Conservation (phyloP, 2,113 vertebrate genomes). For the Microtus montanus region DNA sequence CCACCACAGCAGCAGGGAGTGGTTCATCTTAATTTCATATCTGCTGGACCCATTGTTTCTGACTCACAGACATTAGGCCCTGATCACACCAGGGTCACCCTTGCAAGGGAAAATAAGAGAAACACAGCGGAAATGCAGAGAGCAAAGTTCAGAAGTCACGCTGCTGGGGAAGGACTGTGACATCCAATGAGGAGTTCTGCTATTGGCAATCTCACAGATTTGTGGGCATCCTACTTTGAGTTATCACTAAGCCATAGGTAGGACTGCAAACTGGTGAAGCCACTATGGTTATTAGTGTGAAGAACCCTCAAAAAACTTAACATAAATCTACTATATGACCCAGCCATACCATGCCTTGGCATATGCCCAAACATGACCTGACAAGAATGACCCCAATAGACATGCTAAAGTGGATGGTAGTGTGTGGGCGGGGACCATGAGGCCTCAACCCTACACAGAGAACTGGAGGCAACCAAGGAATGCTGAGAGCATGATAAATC, state of each 20-base stretch:
- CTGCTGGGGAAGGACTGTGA: not conserved
- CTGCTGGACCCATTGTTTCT: slow-evolving; percentile 59
- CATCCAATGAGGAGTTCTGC: not conserved
- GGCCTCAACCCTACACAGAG: not conserved
- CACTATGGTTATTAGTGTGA: not conserved
- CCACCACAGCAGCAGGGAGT: slow-evolving; percentile 4
- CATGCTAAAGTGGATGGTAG: not conserved
- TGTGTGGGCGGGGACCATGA: too few relatives aligned
- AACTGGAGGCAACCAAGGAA: too few relatives aligned
- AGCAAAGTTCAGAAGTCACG: not conserved
- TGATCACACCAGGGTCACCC: slow-evolving; percentile 42
- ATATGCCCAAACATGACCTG: not conserved
- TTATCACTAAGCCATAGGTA: not conserved
- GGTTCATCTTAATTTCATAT: slow-evolving; percentile 57
- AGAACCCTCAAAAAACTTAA: not conserved
- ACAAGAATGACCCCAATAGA: not conserved
- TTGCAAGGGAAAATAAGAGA: slow-evolving; percentile 48
- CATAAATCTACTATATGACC: not conserved
- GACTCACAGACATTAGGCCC: slow-evolving; percentile 53
- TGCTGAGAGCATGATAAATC: not conserved
- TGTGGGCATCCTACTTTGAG: not conserved
- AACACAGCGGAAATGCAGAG: not conserved
- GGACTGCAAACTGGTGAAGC: not conserved
- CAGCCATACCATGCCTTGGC: not conserved
- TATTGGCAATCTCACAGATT: not conserved